Conservation (phyloP, 1,140 invertebrate species). For the Bacillus rossius region DNA sequence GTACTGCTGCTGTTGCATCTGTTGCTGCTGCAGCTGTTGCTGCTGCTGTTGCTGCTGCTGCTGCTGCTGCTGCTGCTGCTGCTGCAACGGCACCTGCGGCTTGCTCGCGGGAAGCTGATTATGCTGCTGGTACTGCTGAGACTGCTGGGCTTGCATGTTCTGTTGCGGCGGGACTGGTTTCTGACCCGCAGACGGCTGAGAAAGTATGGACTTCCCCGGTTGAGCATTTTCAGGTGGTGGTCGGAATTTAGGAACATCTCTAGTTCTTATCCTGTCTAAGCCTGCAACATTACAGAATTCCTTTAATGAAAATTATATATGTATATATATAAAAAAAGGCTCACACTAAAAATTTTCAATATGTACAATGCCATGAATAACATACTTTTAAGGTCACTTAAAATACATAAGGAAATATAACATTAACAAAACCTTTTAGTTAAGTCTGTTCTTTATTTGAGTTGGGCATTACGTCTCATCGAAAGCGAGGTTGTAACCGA, state of each 20-base stretch:
- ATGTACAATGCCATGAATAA: too few relatives aligned
- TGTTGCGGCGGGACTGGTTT: slow-evolving; percentile 12
- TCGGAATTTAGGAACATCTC: slow-evolving; percentile 45
- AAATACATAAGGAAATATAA: too few relatives aligned
- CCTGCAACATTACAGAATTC: too few relatives aligned
- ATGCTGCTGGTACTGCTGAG: slow-evolving; percentile 20
- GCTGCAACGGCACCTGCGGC: slow-evolving; percentile 2
- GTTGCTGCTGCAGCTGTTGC: slow-evolving; percentile 9
- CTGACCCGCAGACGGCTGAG: slow-evolving; percentile 10
- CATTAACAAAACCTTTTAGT: too few relatives aligned
- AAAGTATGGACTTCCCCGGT: slow-evolving; percentile 40
- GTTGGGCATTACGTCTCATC: too few relatives aligned
- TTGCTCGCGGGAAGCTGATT: background rate
- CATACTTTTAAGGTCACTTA: too few relatives aligned
- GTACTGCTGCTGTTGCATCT: background rate
- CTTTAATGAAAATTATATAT: too few relatives aligned
- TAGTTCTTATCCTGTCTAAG: slow-evolving; percentile 31
- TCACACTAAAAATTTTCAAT: too few relatives aligned
- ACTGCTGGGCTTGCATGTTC: slow-evolving; percentile 24
- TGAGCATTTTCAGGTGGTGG: slow-evolving; percentile 42
- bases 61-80: slow-evolving; percentile 27
- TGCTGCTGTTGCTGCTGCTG: slow-evolving; percentile 16
- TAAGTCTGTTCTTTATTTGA: too few relatives aligned
- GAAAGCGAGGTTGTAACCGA: too few relatives aligned
- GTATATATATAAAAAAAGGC: too few relatives aligned